Evolutionary conservation across 2,113 vertebrate genomes (phyloP), one percentile per base, ranked within the genome.

Genomic region (Falcunculus frontatus): DNA sequence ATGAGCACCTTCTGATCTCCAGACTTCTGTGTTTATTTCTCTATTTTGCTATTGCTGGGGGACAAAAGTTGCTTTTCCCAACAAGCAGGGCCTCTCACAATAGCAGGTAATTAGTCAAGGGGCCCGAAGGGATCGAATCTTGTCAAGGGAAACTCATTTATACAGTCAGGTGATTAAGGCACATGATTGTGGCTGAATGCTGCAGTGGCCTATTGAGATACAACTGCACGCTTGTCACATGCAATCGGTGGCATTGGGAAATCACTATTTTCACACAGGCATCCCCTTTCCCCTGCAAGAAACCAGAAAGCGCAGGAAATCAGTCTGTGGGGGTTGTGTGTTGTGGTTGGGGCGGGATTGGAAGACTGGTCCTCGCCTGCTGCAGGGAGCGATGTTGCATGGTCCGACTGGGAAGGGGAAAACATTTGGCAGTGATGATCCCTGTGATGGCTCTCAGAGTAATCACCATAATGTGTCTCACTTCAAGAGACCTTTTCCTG

Each of bases 61-160:
- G 88, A 95, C 72, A 74, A 88, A 70, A 83, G 84, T 55, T 92
- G 92, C 68, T 90, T 93, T 96, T 88, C 82, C 55, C 90, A 93
- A 80, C 64, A 81, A 81, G 95, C 68, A 47, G 56, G 39, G 76
- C 79, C 35, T 93, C 68, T 84, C 93, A 97, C 95, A 96, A 97
- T 91, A 96, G 91, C 76, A 95, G 74, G 86, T 91, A 96, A 97
- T 97, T 96, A 97, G 95, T 97, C 96, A 96, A 92, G 88, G 85
- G 81, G 85, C 95, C 93, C 76, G 6, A 93, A 93, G 91, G 92
- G 92, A 94, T 96, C 25, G 64, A 93, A 95, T 77, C 95, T 67
- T 97, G 95, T 94, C 93, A 94, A 92, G 93, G 85, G 83, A 92
- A 94, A 95, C 72, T 94, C 92, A 90, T 96, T 96, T 97, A 89